These are phyloP conservation scores for Musca domestica DNA, from an alignment of 1,140 invertebrate species.

Conservation along the genomic window DNA sequence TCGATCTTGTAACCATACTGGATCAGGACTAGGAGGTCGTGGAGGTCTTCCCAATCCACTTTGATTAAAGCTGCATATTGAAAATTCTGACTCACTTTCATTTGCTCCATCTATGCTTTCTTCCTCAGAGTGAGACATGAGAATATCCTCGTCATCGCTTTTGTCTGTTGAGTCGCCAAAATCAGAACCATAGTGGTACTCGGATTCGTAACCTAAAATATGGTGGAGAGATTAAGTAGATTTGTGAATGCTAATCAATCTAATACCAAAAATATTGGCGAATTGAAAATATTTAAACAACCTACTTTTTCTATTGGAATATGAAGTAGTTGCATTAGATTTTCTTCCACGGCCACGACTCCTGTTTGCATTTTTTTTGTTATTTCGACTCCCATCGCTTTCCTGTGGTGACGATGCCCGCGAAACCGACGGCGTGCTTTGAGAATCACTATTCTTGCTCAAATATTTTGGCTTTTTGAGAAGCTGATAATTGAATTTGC, in stretches of 20 bases:
- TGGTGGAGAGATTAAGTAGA: not conserved
- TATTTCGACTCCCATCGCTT: slow-evolving; percentile 66
- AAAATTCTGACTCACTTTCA: slow-evolving; percentile 80
- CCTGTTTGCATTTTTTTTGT: slow-evolving; percentile 54
- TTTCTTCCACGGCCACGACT: slow-evolving; percentile 56
- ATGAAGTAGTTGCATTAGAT: slow-evolving; percentile 48
- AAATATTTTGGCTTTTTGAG: slow-evolving; percentile 91
- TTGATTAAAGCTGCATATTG: slow-evolving; percentile 72
- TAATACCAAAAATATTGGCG: not conserved
- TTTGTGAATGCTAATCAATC: not conserved
- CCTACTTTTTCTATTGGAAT: slow-evolving; percentile 60
- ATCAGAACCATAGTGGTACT: slow-evolving; percentile 87
- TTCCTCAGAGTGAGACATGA: slow-evolving; percentile 65
- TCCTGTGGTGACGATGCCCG: slow-evolving; percentile 69
- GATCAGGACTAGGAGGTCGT: slow-evolving; percentile 79
- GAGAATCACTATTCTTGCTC: slow-evolving; percentile 63
- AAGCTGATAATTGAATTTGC: slow-evolving; percentile 81
- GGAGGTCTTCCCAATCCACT: slow-evolving; percentile 55
- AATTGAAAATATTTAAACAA: too few species aligned
- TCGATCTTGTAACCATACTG: slow-evolving; percentile 79
- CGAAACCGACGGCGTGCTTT: slow-evolving; percentile 75
- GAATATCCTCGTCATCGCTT: slow-evolving; percentile 73
- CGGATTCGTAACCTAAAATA: slow-evolving; percentile 74
- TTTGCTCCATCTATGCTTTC: slow-evolving; percentile 66
- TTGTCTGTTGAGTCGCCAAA: slow-evolving; percentile 80